These are phyloP conservation scores for Ochropleura plecta DNA, from an alignment of 2,888 invertebrate species.

Conservation along the genomic window DNA sequence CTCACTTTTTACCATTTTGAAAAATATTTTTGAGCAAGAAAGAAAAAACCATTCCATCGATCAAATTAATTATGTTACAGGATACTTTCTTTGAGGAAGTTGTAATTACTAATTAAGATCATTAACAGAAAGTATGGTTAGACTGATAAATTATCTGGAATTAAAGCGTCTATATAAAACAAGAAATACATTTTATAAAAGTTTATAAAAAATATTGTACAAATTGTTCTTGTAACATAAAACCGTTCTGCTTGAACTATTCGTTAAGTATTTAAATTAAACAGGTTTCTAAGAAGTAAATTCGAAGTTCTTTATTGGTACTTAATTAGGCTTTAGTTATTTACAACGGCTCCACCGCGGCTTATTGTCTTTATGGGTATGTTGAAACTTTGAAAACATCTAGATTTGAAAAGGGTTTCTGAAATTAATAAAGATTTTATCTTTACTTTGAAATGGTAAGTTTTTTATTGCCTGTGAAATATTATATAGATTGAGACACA, in stretches of 20 bases:
- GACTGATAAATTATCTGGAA: slow-evolving; percentile 32
- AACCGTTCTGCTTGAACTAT: slow-evolving; percentile 43
- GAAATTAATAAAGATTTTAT: neutral
- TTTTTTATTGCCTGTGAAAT: neutral
- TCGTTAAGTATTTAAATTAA: slow-evolving; percentile 45
- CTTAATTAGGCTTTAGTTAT: slow-evolving; percentile 34
- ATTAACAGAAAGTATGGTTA: slow-evolving; percentile 45
- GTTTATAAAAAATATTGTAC: neutral
- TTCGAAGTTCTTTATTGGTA: slow-evolving; percentile 26
- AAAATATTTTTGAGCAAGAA: slow-evolving; percentile 39
- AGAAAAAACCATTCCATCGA: slow-evolving; percentile 60
- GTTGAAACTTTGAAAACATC: slow-evolving; percentile 11
- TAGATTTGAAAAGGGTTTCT: slow-evolving; percentile 16
- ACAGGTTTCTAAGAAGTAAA: slow-evolving; percentile 22
- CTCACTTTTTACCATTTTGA: slow-evolving; percentile 24
- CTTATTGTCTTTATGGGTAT: slow-evolving; percentile 10
- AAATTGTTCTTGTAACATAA: slow-evolving; percentile 30
- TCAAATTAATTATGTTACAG: slow-evolving; percentile 67
- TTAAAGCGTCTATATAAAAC: slow-evolving; percentile 11
- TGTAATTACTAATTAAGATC: slow-evolving; percentile 60
- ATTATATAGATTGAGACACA: neutral
- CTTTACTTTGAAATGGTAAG: neutral
- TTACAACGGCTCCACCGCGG: slow-evolving; percentile 25
- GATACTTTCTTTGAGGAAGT: slow-evolving; percentile 63
- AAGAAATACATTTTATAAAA: slow-evolving; percentile 13